Evolutionary conservation across 2,113 vertebrate species (phyloP), one percentile per base, ranked within the genome.

Genomic region (Chloebia gouldiae): DNA sequence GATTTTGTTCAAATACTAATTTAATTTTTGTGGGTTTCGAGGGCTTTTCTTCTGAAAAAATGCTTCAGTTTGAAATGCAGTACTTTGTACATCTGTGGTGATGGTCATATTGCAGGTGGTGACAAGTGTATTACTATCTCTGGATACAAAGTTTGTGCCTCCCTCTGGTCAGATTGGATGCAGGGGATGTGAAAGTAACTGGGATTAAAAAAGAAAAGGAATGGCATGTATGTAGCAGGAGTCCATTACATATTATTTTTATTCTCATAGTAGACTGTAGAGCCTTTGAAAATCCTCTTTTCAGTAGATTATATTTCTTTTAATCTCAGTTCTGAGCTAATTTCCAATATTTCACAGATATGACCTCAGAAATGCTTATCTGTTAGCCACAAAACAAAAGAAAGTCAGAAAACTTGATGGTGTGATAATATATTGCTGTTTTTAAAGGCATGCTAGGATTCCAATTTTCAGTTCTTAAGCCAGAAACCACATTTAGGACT

Each of bases 1-100:
- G 60, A 73, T 86, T 96, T 94, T 88, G 25, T 88, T 95, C 57
- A 90, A 57, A 90, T 82, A 73, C 91, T 50, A 82, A 85, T 95
- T 93, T 81, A 81, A 85, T 50, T 35, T 68, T 51, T 39, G 14
- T 37, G 21, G 88, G 42, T 47, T 57, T 81, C 31, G 71, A 33
- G 15, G 21, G 39, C 77, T 95, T 96, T 76, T 95, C 42, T 81
- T 33, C 44, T 35, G 39, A 70, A 53, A 23, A 21, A 77, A 15
- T 54, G 27, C 51, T 91, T 37, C 25, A 4, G 15, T 86, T 92
- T 64, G 49, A 93, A 63, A 53, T 9, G 11, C 10, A 39, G 15
- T 37, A 28, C 40, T 79, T 86, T 11, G 27, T 31, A 47, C 17
- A 9, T 73, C 69, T 60, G 56, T 0, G 1, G 50, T 37, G 79